These are phyloP conservation scores for Poeciliopsis turneri DNA, from an alignment of 2,797 vertebrate genomes.

Conservation along the genomic window DNA sequence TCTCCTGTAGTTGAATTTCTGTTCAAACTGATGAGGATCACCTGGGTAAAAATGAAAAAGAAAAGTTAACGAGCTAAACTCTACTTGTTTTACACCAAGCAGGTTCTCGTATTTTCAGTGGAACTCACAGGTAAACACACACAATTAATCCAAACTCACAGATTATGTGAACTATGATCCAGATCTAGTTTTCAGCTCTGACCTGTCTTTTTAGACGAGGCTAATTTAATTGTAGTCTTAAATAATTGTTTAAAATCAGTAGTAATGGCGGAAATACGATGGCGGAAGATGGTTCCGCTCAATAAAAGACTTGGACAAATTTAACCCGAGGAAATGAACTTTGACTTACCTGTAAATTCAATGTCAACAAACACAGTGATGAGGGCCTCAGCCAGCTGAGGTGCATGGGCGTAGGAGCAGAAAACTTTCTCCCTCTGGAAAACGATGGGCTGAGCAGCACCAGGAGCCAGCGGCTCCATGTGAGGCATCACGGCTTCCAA, in stretches of 20 bases:
- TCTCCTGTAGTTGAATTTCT: conserved; percentile 99
- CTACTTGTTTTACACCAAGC: conserved; percentile 7
- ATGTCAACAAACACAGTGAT: conserved; percentile 99
- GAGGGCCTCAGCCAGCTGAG: conserved; percentile 92
- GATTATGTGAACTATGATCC: neutral
- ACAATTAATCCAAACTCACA: neutral
- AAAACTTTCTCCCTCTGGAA: conserved; percentile 94
- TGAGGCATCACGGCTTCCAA: conserved; percentile 98
- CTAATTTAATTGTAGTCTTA: neutral
- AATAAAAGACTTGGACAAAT: neutral
- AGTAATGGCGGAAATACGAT: neutral
- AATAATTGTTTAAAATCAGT: neutral
- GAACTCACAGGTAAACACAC: neutral
- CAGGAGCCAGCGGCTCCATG: conserved; percentile 85
- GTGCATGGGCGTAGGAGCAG: conserved; percentile 87
- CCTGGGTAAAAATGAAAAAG: conserved; percentile 72
- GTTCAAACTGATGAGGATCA: conserved; percentile 98
- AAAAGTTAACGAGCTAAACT: neutral
- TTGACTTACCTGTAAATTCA: conserved; percentile 91
- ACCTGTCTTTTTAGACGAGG: neutral
- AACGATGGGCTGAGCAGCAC: conserved; percentile 84
- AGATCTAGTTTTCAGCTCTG: neutral
- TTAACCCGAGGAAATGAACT: neutral
- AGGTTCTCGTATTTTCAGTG: neutral
- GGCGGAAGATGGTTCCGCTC: neutral